Evolutionary conservation across 2,888 invertebrate species (phyloP), one percentile per base, ranked within the genome.

Genomic region (Campoletis raptor): DNA sequence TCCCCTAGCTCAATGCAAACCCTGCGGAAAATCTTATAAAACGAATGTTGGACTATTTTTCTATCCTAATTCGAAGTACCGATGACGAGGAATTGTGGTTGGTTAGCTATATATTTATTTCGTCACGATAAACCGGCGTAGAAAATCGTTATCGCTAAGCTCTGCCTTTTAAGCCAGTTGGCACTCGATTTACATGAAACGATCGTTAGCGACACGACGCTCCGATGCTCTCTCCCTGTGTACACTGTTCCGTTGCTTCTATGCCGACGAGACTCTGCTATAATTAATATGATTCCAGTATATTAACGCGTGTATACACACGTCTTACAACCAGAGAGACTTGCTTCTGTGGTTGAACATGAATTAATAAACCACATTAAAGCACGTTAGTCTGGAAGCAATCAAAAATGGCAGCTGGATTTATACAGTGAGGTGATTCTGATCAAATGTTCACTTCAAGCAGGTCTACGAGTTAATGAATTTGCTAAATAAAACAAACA

Each of bases 121-220:
- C 42, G 82, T 61, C 45, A 40, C 54, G 81, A 87, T 79, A 82
- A 85, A 64, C 61, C 74, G 54, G 73, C 74, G 64, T 70, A 67
- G 86, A 82, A 66, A 86, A 82, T 86, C 85, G 87, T 86, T 87
- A 84, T 89, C 87, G 81, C 84, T 86, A 78, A 88, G 87, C 85
- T 78, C 85, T 82, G 78, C 78, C 87, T 88, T 85, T 85, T 81
- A 78, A 85, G 70, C 87, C 78, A 89, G 89, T 89, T 88, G 85
- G 85, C 86, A 87, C 82, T 76, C 83, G 88, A 85, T 89, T 87
- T 88, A 77, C 89, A 89, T 90, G 87, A 89, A 90, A 89, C 77
- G 83, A 88, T 87, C 88, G 87, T 89, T 88, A 90, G 87, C 80
- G 78, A 81, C 89, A 36, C 90, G 89, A 89, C 90, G 83, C 90